These are phyloP conservation scores for Cecidostiba fungosa DNA, from an alignment of 2,888 invertebrate species.

Conservation along the genomic window DNA sequence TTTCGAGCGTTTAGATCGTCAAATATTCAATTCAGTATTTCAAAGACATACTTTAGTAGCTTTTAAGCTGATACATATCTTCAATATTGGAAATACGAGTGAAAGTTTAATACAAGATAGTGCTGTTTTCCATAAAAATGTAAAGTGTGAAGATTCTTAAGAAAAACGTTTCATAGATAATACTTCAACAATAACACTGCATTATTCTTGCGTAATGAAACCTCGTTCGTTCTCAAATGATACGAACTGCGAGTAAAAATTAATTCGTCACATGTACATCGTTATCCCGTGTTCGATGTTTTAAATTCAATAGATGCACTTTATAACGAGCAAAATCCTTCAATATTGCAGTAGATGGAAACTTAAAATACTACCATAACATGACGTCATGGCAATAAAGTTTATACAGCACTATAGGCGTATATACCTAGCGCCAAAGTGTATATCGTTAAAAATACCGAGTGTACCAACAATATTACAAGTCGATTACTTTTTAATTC, in stretches of 20 bases:
- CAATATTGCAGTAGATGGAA: no score
- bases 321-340: not conserved
- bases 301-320: not conserved
- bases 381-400: not conserved
- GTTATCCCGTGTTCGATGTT: not conserved
- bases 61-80: not conserved
- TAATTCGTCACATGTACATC: no score
- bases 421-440: not conserved
- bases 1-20: not conserved
- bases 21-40: slow-evolving; percentile 3
- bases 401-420: not conserved
- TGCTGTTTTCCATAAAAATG: not conserved
- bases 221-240: no score
- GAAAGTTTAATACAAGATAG: not conserved
- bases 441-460: not conserved
- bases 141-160: not conserved
- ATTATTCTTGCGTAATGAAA: no score
- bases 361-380: no score
- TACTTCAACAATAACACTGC: no score
- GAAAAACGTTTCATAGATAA: no score
- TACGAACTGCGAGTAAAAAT: no score
- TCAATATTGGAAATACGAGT: not conserved
- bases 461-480: not conserved
- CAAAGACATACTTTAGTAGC: not conserved
- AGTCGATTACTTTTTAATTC: not conserved